Conservation (phyloP, 2,888 invertebrate genomes). For the Masnerella sp. region DNA sequence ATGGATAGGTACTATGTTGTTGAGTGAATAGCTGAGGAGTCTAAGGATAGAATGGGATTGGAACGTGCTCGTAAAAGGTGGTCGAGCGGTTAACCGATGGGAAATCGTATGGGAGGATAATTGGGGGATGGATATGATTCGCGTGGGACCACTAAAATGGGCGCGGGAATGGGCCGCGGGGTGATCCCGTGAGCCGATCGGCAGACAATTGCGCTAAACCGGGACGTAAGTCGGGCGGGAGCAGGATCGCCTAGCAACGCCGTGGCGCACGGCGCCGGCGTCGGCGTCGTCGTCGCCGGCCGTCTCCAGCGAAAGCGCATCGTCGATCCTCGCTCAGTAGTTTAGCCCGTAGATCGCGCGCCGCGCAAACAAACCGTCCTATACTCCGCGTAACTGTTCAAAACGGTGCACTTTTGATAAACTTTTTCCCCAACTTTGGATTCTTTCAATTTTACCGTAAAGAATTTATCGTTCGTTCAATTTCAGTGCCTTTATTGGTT, state of each 20-base stretch:
- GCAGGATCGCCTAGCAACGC: slow-evolving; percentile 57
- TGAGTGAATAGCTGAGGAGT: no score
- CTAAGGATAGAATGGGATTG: no score
- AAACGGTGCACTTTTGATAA: not conserved
- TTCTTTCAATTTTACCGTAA: not conserved
- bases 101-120: no score
- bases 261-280: slow-evolving; percentile 63
- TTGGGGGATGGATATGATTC: no score
- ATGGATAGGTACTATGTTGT: no score
- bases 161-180: slow-evolving; percentile 11
- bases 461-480: no score
- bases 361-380: slow-evolving; percentile 28
- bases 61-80: no score
- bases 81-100: no score
- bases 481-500: not conserved
- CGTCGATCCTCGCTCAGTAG: slow-evolving; percentile 67
- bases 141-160: no score
- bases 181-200: no score
- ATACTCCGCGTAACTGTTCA: no score
- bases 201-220: slow-evolving; percentile 29
- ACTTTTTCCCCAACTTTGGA: not conserved
- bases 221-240: slow-evolving; percentile 29
- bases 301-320: slow-evolving; percentile 60
- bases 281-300: slow-evolving; percentile 58
- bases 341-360: slow-evolving; percentile 70